Conservation (phyloP, 2,797 vertebrate species). For the Sebastes taczanowskii region DNA sequence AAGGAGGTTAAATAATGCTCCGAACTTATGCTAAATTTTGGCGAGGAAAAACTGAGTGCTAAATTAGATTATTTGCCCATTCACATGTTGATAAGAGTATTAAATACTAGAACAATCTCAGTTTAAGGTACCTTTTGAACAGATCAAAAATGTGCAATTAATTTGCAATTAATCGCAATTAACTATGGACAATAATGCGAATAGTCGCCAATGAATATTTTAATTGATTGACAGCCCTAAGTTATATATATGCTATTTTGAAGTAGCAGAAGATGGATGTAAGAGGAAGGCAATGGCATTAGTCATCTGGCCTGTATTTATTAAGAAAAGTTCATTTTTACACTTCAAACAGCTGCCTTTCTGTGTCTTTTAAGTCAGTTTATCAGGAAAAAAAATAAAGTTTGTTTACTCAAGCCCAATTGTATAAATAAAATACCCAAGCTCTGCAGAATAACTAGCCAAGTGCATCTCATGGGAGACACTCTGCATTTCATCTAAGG, state of each 20-base stretch:
- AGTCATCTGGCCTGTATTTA: slow-evolving; percentile 16
- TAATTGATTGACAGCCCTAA: too few relatives aligned
- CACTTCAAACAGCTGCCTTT: slow-evolving; percentile 69
- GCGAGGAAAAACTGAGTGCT: too few relatives aligned
- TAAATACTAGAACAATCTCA: accelerated
- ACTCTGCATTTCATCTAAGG: slow-evolving; percentile 80
- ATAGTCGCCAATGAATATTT: too few relatives aligned
- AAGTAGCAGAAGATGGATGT: background rate
- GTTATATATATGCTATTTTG: background rate
- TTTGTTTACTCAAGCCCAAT: slow-evolving; percentile 66
- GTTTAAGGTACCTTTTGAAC: too few relatives aligned
- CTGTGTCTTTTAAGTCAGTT: slow-evolving; percentile 58
- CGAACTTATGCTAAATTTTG: too few relatives aligned
- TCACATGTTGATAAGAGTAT: too few relatives aligned
- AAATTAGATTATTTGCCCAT: too few relatives aligned
- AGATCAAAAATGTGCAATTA: too few relatives aligned
- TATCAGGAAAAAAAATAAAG: slow-evolving; percentile 39
- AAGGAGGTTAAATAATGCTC: too few relatives aligned
- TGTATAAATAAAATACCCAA: slow-evolving; percentile 72
- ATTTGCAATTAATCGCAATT: accelerated
- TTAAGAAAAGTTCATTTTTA: slow-evolving; percentile 33
- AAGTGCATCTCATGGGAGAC: slow-evolving; percentile 71
- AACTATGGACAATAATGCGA: too few relatives aligned
- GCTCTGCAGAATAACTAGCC: slow-evolving; percentile 66
- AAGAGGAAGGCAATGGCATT: background rate